These are phyloP conservation scores for Meda fulgida DNA, from an alignment of 2,797 vertebrate genomes.

Conservation along the genomic window DNA sequence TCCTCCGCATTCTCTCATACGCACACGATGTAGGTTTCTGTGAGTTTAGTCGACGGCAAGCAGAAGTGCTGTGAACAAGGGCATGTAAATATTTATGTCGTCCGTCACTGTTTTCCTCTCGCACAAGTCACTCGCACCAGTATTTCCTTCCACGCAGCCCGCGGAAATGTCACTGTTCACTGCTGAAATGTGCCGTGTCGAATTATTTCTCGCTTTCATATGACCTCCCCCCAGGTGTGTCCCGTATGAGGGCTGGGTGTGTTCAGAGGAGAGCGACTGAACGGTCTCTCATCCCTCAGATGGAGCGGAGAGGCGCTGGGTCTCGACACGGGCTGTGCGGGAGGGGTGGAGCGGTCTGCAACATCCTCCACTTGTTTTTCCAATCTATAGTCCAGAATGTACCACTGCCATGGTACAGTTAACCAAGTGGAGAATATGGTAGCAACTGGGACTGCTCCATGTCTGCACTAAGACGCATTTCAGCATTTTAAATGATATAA, in stretches of 20 bases:
- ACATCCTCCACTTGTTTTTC: constrained; percentile 51
- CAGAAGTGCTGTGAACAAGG: constrained; percentile 58
- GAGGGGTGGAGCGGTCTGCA: constrained; percentile 59
- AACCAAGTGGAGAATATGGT: constrained; percentile 25
- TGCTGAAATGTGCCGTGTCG: background rate
- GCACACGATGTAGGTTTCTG: constrained; percentile 3
- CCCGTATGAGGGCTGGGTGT: constrained; percentile 45
- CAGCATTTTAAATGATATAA: background rate
- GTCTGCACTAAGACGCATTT: background rate
- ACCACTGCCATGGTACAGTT: constrained; percentile 24
- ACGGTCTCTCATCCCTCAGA: constrained; percentile 27
- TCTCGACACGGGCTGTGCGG: constrained; percentile 39
- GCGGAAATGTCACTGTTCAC: background rate
- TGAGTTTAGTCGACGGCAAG: constrained; percentile 29
- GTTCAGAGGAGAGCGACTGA: constrained; percentile 25
- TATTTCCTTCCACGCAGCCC: constrained; percentile 8
- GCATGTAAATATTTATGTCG: constrained; percentile 74
- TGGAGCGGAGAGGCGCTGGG: constrained; percentile 36
- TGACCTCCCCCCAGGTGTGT: constrained; percentile 47
- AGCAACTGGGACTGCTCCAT: background rate
- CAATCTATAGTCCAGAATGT: constrained; percentile 21
- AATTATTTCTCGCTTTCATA: background rate
- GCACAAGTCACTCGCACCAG: constrained; percentile 49
- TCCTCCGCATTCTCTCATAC: constrained; percentile 1
- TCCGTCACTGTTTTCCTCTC: constrained; percentile 45